A percentile compares a stretch with the other conserved stretches of the same genome.
These are phyloP conservation scores for Seira ritae DNA, from an alignment of 2,888 invertebrate species.

Conservation along the genomic window DNA sequence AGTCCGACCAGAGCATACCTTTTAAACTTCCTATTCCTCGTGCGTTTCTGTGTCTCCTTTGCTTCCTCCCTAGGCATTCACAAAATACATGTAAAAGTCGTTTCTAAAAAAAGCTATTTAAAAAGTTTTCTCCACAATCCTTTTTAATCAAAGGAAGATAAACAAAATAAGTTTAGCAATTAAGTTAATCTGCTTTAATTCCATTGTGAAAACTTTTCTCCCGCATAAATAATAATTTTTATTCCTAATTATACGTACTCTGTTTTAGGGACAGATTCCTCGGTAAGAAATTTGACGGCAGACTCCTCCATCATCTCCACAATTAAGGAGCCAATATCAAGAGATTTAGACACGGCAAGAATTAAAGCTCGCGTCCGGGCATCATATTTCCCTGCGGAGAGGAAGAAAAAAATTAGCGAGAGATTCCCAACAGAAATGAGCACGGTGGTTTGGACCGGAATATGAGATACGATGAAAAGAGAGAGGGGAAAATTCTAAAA, in stretches of 20 bases:
- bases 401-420: constrained; percentile 5
- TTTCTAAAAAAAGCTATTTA: too few relatives aligned
- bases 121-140: too few relatives aligned
- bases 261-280: constrained; percentile 74
- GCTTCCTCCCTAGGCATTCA: constrained; percentile 77
- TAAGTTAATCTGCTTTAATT: too few relatives aligned
- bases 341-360: constrained; percentile 78
- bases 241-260: constrained; percentile 53
- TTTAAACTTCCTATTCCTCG: constrained; percentile 79
- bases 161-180: too few relatives aligned
- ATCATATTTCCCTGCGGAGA: constrained; percentile 80
- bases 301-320: constrained; percentile 80
- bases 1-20: constrained; percentile 81
- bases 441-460: not conserved
- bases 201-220: too few relatives aligned
- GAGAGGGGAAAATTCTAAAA: constrained; percentile 24
- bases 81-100: too few relatives aligned
- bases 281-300: constrained; percentile 78
- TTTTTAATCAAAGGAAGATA: too few relatives aligned
- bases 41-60: constrained; percentile 77
- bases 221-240: too few relatives aligned
- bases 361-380: constrained; percentile 80
- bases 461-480: constrained; percentile 7
- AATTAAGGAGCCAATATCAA: constrained; percentile 76
- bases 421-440: not conserved